Evolutionary conservation across 1,140 invertebrate species (phyloP), one percentile per base, ranked within the genome.

Genomic region (Ceratitis capitata): DNA sequence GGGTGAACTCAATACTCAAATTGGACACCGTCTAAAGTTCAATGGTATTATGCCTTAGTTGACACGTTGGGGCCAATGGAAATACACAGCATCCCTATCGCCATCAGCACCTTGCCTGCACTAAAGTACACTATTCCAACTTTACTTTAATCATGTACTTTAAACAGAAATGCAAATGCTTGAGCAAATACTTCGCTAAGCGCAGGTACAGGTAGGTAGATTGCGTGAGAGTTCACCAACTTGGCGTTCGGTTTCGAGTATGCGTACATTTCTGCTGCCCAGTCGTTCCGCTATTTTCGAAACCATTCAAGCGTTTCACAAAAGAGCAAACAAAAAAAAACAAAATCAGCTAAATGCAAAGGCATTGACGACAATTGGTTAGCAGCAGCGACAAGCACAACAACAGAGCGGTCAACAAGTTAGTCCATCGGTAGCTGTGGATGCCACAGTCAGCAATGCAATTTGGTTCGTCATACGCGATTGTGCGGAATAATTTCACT

Each of bases 401-500:
- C 64, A 39, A 69, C 64, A 19, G 3, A 61, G 7, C 58, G 23
- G 58, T 26, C 58, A 69, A 69, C 29, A 69, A n/a, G 29, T 14
- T 56, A 56, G 5, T 69, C 6, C 32, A 29, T 16, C 64, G 39
- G 35, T 78, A 78, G 69, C 69, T 6, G 10, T 78, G 69, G 39
- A 78, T 1, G n/a, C 35, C 39, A 9, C 39, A 78, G 69, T 6
- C 69, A 42, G 10, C 69, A 45, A 45, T 78, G 69, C 29, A 85
- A 85, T 56, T 78, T 85, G 74, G 85, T 83, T 58, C 85, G 85
- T 85, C 85, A 85, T 85, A 85, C 56, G 82, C 85, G 56, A 85
- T 85, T 83, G 85, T 85, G 85, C 85, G 82, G 85, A 85, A 85
- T 85, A 85, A 85, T 85, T 64, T 85, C 84, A 69, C 45, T 53